Base-by-base conservation (phyloP, 2,888 invertebrate species). In the Eristalis pertinax region DNA sequence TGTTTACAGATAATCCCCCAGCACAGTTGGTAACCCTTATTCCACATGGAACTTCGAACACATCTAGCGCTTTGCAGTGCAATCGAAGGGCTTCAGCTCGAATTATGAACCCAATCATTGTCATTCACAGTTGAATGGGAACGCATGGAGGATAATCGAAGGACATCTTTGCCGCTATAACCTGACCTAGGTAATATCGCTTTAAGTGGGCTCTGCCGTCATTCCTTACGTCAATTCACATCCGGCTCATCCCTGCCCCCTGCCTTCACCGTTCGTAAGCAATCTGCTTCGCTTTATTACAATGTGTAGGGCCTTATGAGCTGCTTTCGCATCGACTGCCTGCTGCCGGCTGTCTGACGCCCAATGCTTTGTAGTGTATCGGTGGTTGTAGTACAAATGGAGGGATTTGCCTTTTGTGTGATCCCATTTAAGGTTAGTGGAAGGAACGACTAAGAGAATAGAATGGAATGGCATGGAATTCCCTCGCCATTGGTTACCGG, bases 321-420 rank as follows among this genome's bases (percentile, higher is more conserved):
- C 63, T 62, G 70, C 63, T 43, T 60, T 24, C n/a, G 22, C 60
- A 41, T 26, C 26, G 38, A 19, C 24, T 56, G 24, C 11, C 11
- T 19, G 67, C 19, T 50, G 41, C 15, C 26, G 26, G 26, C 26
- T 26, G 26, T 26, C 13, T 29, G 67, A 22, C 32, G 41, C 19
- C 22, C 41, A 67, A 4, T 58, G 38, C 38, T 13, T 43, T 32
- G 29, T 60, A 38, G 35, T 41, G 24, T 43, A 11, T 3, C 15
- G 43, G 19, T 50, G 43, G 43, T n/a, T 50, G 43, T 50, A 22
- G 29, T 32, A 7, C 32, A 32, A 70, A 65, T 56, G 22, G 26
- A 62, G 22, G 43, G 58, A 72, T 64, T 78, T 72, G 58, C 72
- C 70, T 78, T 58, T 65, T 65, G 78, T 78, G 67, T 65, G 70